These are phyloP conservation scores for Bembecia ichneumoniformis DNA, from an alignment of 2,888 invertebrate genomes.

Conservation along the genomic window DNA sequence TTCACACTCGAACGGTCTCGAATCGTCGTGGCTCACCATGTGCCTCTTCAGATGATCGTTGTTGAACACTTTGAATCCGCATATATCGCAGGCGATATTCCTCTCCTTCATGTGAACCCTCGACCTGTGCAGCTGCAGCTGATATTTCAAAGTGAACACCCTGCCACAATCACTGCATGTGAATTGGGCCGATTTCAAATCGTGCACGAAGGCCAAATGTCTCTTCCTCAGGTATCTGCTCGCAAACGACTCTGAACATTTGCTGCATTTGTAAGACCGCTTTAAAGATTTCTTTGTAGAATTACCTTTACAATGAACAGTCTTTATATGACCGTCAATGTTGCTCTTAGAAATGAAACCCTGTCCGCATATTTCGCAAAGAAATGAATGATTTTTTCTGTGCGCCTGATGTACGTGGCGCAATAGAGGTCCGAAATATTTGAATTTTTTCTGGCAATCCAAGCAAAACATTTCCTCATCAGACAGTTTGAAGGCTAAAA, in stretches of 20 bases:
- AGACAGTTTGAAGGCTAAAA: constrained; percentile 27
- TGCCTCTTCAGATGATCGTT: constrained; percentile 64
- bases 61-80: constrained; percentile 48
- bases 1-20: constrained; percentile 69
- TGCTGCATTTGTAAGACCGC: constrained; percentile 28
- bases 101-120: constrained; percentile 48
- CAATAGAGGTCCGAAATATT: constrained; percentile 33
- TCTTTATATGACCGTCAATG: constrained; percentile 36
- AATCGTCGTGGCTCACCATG: constrained; percentile 68
- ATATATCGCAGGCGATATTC: constrained; percentile 40
- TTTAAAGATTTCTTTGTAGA: constrained; percentile 1
- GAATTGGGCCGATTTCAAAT: constrained; percentile 38
- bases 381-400: constrained; percentile 23
- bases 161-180: constrained; percentile 42
- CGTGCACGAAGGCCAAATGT: constrained; percentile 45
- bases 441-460: constrained; percentile 31
- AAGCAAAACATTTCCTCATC: constrained; percentile 32
- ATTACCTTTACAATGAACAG: constrained; percentile 24
- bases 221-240: constrained; percentile 41
- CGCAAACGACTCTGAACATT: constrained; percentile 37
- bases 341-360: constrained; percentile 37
- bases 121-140: constrained; percentile 36
- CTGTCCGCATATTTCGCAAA: constrained; percentile 46
- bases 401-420: constrained; percentile 31
- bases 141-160: constrained; percentile 35